Evolutionary conservation across 2,113 vertebrate species (phyloP).

Genomic region (Oncorhynchus mykiss): DNA sequence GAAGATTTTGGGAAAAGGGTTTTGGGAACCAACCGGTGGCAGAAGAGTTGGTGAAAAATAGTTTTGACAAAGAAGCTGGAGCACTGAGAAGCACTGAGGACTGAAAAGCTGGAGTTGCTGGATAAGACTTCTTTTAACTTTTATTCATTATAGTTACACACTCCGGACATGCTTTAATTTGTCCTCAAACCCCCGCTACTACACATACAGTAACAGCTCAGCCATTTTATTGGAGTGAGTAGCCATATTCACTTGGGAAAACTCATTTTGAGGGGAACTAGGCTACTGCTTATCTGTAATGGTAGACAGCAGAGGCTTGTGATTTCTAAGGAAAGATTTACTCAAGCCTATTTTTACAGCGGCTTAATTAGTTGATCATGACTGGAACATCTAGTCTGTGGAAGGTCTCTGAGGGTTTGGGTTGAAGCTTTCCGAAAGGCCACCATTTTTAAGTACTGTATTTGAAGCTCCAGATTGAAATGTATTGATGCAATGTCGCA

Average conservation of each 20-base stretch:
- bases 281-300: constrained; percentile 1
- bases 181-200: constrained; percentile 20
- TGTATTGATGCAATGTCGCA: neutral
- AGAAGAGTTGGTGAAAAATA: constrained; percentile 37
- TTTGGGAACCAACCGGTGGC: constrained; percentile 18
- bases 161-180: constrained; percentile 46
- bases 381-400: neutral
- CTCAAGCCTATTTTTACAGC: no score
- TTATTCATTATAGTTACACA: constrained; percentile 32
- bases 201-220: neutral
- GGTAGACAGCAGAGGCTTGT: neutral
- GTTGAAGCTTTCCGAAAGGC: neutral
- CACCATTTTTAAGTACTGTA: neutral
- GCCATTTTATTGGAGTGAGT: neutral
- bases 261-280: neutral
- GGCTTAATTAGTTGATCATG: neutral
- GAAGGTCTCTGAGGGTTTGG: neutral
- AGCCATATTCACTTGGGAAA: constrained; percentile 19
- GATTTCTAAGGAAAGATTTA: neutral
- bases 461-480: neutral
- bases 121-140: constrained; percentile 32
- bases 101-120: neutral
- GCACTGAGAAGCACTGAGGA: neutral
- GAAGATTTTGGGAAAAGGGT: constrained; percentile 22
- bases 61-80: neutral